Base-by-base conservation (phyloP, 2,888 invertebrate genomes). In the Petrolisthes cinctipes region DNA sequence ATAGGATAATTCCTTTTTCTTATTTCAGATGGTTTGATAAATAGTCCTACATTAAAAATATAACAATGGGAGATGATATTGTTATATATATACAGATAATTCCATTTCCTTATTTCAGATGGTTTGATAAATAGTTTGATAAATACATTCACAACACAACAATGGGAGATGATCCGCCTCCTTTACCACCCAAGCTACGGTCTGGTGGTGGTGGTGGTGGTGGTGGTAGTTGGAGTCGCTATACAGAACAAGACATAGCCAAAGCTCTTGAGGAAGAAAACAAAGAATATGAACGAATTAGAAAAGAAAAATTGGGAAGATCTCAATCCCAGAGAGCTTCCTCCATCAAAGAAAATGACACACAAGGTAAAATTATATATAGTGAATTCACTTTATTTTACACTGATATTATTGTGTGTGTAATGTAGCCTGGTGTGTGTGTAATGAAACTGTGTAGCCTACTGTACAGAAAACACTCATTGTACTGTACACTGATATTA, bases 81-180 rank as follows among this genome's bases (percentile, higher is more conserved):
- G n/a, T n/a, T n/a, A n/a, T n/a, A n/a, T n/a, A n/a, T 53, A 75
- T 88, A 17, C n/a, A 5, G 5, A 57, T 2, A 9, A 7, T 51
- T 53, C n/a, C 6, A 7, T 73, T 81, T 6, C 83, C 83, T 81
- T 87, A 83, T n/a, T 81, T 14, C 73, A 80, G 51, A 9, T 37
- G 37, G 37, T 37, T 37, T 37, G 37, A 78, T 53, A 56, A 75
- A 37, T n/a, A 20, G 37, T 37, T 37, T 37, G 37, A 78, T 53
- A 56, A 75, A 37, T n/a, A 20, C 37, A 20, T 73, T 20, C 51
- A 53, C 56, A n/a, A 80, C 80, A 81, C 66, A 61, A 75, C 73
- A 75, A 90, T 90, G 90, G 90, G 85, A 68, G 90, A 90, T 79
- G 86, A 89, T 20, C 90, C 90, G 71, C 90, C 90, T 51, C 90